A percentile compares a stretch with the other conserved stretches of the same genome.
phyloP scores from a whole-genome alignment of 64 coral and sea anemone species.

The Acropora tenuis region DNA sequence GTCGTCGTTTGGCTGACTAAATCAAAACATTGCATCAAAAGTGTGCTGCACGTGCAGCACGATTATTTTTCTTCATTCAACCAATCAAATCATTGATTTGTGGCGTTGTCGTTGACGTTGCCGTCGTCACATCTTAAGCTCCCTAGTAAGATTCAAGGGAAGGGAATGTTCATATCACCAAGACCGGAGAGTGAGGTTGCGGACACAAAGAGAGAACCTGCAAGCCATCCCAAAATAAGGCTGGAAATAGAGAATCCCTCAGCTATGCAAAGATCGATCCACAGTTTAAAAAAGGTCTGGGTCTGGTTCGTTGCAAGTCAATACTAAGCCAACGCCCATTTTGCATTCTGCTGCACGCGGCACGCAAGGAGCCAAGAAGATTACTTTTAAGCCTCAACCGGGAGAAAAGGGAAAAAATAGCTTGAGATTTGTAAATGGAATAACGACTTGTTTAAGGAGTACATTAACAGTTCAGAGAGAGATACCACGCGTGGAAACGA shows the following conservation, averaged over 20 bases:
- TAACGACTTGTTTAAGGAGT: conserved; percentile 78
- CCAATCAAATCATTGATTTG: conserved; percentile 38
- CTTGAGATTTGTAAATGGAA: conserved; percentile 80
- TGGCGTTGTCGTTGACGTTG: conserved; percentile 55
- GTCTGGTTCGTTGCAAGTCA: conserved; percentile 12
- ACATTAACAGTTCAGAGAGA: conserved; percentile 83
- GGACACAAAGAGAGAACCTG: neutral
- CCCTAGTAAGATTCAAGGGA: neutral
- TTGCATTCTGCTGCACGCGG: conserved; percentile 34
- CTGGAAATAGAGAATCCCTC: neutral
- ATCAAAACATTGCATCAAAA: too few species aligned
- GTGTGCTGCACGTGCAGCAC: too few species aligned
- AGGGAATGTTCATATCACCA: neutral
- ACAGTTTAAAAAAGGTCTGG: neutral
- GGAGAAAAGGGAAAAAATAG: conserved; percentile 11
- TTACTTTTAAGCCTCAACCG: conserved; percentile 27
- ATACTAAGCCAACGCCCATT: conserved; percentile 67
- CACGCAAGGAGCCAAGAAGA: conserved; percentile 45
- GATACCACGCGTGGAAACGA: conserved; percentile 30
- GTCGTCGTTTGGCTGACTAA: too few species aligned
- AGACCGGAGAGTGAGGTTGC: neutral
- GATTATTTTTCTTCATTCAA: too few species aligned
- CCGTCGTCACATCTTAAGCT: conserved; percentile 37
- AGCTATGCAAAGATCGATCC: neutral
- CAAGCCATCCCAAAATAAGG: neutral